phyloP scores from a whole-genome alignment of 2,888 invertebrate genomes.

The Neria commutata region DNA sequence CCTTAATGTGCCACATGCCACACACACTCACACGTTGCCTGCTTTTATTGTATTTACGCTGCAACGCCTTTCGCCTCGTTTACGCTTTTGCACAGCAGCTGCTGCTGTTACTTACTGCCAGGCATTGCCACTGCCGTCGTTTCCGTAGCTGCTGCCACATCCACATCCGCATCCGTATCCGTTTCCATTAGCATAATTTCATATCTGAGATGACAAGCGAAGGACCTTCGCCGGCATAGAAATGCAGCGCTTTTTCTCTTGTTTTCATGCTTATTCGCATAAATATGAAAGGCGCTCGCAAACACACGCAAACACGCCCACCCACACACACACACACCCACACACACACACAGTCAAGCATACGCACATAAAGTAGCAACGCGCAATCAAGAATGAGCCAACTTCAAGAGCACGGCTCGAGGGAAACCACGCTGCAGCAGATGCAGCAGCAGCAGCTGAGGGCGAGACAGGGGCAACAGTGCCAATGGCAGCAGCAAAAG shows the following conservation, averaged over 20 bases:
- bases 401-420: background rate
- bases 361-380: background rate
- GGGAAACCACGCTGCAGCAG: too few species aligned
- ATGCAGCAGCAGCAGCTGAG: too few species aligned
- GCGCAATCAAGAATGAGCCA: background rate
- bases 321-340: too few species aligned
- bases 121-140: background rate
- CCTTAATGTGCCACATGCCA: background rate
- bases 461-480: too few species aligned
- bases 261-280: background rate
- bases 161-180: background rate
- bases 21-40: background rate
- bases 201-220: background rate
- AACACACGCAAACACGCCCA: background rate
- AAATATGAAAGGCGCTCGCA: slow-evolving; percentile 1
- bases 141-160: background rate
- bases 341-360: too few species aligned
- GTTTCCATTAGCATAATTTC: slow-evolving; percentile 7
- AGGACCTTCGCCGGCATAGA: background rate
- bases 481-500: too few species aligned
- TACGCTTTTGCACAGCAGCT: too few species aligned
- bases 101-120: background rate
- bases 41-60: background rate
- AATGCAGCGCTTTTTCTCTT: background rate
- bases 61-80: background rate